Base-by-base conservation (phyloP, 1,140 invertebrate species). In the Hycleus cichorii region DNA sequence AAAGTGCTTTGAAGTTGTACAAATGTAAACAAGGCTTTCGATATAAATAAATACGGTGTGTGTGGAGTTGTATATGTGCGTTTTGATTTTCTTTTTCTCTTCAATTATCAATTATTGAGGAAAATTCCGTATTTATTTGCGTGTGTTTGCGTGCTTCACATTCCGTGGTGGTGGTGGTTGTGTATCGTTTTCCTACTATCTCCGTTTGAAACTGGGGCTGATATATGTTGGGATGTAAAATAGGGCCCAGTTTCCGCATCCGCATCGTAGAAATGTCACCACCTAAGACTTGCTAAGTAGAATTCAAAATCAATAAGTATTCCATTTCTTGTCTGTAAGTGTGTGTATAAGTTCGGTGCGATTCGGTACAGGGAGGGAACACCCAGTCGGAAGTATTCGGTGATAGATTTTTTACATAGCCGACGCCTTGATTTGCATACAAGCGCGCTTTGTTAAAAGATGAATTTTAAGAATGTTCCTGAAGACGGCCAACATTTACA, bases 261-360 rank as follows among this genome's bases (percentile, higher is more conserved):
- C 24, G 18, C 39, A 24, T 42, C 12, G 38, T 32, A 56, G 59
- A 65, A 63, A 54, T 66, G 66, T 68, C 64, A 65, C 59, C 62
- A 64, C 66, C 66, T 68, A 68, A 64, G 66, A 67, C 64, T 68
- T 61, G 59, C 64, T 66, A 68, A 68, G 64, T 68, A 68, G 63
- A 68, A 68, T 68, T 68, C 66, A 64, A 68, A 68, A 68, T 68
- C 66, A 68, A 68, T 68, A 68, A 68, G 66, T 68, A 68, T 68
- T 68, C 62, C 64, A 66, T 68, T 68, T 68, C 66, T 66, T 63
- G 62, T 58, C 60, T 53, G 58, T 62, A 62, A 62, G 54, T 63
- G 57, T 63, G 55, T 40, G 32, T 32, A 18, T 18, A 32, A 57
- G 47, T 66, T 68, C 64, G 62, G 62, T 63, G 56, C 45, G 58